phyloP scores from a whole-genome alignment of 2,113 vertebrate genomes.

The Penelope pileata region DNA sequence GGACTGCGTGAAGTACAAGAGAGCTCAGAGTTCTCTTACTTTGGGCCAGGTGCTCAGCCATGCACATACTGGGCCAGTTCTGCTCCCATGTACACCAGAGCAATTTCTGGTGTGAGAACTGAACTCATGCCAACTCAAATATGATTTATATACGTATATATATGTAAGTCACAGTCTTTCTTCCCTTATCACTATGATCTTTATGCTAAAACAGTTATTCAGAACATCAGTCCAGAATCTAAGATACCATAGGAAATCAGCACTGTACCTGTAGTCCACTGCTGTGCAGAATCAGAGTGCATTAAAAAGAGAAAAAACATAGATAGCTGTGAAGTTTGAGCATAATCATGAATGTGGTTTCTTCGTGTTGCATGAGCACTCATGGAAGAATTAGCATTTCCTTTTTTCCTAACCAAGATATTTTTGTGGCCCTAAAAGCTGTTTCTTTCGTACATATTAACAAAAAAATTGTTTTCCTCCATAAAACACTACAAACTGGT shows the following conservation, averaged over 20 bases:
- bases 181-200: not conserved
- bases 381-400: not conserved
- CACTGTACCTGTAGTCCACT: rapidly evolving
- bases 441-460: not conserved
- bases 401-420: not conserved
- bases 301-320: not conserved
- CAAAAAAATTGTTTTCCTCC: not conserved
- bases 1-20: not conserved
- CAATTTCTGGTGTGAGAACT: not conserved
- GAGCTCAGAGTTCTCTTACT: not conserved
- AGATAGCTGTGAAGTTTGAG: not conserved
- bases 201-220: not conserved
- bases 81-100: not conserved
- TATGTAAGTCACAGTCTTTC: not conserved
- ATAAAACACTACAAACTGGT: not conserved
- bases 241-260: not conserved
- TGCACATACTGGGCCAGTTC: not conserved
- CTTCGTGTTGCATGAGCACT: not conserved
- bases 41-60: not conserved
- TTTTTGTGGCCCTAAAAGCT: not conserved
- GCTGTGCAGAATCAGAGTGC: not conserved
- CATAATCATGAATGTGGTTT: not conserved
- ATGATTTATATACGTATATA: not conserved
- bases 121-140: not conserved
- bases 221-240: not conserved